phyloP scores from a whole-genome alignment of 2,113 vertebrate species.

The Uria aalge region DNA sequence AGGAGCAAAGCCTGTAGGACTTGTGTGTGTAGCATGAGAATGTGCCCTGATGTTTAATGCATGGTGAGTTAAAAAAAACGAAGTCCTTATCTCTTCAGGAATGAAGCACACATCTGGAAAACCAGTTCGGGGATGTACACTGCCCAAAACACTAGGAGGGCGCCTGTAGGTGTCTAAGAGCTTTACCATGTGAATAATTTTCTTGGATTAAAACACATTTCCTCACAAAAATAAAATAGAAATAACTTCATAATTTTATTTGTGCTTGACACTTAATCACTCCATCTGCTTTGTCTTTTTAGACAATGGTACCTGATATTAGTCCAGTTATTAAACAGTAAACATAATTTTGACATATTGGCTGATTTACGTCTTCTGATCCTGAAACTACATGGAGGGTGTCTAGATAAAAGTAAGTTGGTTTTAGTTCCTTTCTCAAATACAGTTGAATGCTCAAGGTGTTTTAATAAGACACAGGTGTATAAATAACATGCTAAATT shows the following conservation, averaged over 20 bases:
- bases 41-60: not conserved
- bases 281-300: not conserved
- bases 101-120: not conserved
- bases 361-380: not conserved
- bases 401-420: not conserved
- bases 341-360: not conserved
- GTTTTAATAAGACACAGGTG: not conserved
- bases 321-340: not conserved
- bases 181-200: rapidly evolving
- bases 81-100: not conserved
- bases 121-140: not conserved
- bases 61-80: not conserved
- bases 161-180: not conserved
- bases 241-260: not conserved
- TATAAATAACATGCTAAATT: not conserved
- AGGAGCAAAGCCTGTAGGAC: not conserved
- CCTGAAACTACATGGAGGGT: not conserved
- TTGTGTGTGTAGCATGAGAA: not conserved
- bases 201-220: not conserved
- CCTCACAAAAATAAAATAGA: not conserved
- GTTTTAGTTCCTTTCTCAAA: not conserved
- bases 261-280: not conserved
- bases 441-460: not conserved
- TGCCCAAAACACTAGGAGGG: not conserved
- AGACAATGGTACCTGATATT: not conserved